Evolutionary conservation across 2,888 invertebrate genomes (phyloP), one percentile per base, ranked within the genome.

Genomic region (Lasioglossum calceatum): DNA sequence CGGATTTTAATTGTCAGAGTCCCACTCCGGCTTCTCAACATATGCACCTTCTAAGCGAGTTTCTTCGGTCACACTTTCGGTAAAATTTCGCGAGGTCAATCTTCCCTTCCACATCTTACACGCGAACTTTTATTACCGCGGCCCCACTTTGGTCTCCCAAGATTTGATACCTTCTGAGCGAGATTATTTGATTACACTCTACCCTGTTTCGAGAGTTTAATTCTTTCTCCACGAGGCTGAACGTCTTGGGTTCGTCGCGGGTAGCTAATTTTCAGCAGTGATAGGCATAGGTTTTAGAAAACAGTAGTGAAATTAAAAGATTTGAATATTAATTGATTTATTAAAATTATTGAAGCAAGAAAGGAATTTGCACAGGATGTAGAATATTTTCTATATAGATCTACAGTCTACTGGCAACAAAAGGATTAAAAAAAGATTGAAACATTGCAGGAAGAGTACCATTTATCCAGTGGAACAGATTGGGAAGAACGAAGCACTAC

Each of bases 1-100:
- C 72, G 84, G 86, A 90, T 87, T 89, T 90, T 90, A 87, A 91
- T 90, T 88, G 39, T 12, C 23, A 1, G 2, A 8, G 64, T 32
- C 19, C 19, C 32, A 1, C 32, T 32, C 5, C 27, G 16, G 32
- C 32, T 32, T 16, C 32, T 64, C 64, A 16, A 32, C 2, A 7
- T 7, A 7, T 7, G 32, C 32, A 64, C 27, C 61, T 2, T 19
- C 3, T 2, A 36, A 19, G 2, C 8, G 12, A 61, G 27, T 27
- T 32, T 27, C 27, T 54, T 54, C 23, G 54, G 10, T 23, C 8
- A 10, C 23, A 0, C 23, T 54, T 23, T 54, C 27, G 27, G 27
- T 27, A 27, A 27, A 27, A 2, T 23, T 8, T 23, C 23, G 23
- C 23, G 4, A n/a, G n/a, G 12, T 58, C 81, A 77, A 85, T 90